Base-by-base conservation (phyloP, 2,113 vertebrate genomes). In the Neofelis nebulosa region DNA sequence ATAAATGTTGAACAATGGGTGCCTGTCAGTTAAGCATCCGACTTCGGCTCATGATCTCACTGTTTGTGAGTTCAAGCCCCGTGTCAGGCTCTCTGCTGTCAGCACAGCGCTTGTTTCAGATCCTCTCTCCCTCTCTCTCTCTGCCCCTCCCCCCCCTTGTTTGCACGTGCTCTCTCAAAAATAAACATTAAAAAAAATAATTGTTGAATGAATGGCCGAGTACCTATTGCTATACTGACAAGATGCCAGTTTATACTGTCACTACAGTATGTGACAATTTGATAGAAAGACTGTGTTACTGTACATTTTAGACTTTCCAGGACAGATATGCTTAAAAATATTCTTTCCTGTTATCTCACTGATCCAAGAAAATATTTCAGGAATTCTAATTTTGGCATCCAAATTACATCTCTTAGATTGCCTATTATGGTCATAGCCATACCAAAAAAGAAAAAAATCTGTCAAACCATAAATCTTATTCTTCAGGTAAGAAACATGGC, bases 381-480 rank as follows among this genome's bases (percentile, higher is more conserved):
- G 38, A 90, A 96, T 88, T 85, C 55, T 92, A 94, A 81, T 92
- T 96, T 95, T 91, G 65, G 31, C 74, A 90, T 82, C 73, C 61
- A 96, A 94, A 89, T 91, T 87, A 66, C 31, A 63, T 74, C 38
- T 93, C 61, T 65, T 52, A 80, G 55, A 74, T 74, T 81, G 27
- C 61, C 15, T 92, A 31, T 65, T 89, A 78, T 0, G 82, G 23
- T 78, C 9, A 79, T 29, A 88, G n/a, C 8, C 41, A 91, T 73
- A 36, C 18, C 29, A 33, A 76, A 48, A 79, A 36, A 31, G 45
- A 83, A 36, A 31, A 57, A 83, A 50, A 81, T 33, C 31, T 76
- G 16, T 94, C 38, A 82, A 94, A 86, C n/a, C 41, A 52, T 50
- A 76, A 69, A 23, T 94, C 85, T 84, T 89, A n/a, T 80, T 73